Evolutionary conservation across 1,140 invertebrate genomes (phyloP), one percentile per base, ranked within the genome.

Genomic region (Adoxophyes honmai): DNA sequence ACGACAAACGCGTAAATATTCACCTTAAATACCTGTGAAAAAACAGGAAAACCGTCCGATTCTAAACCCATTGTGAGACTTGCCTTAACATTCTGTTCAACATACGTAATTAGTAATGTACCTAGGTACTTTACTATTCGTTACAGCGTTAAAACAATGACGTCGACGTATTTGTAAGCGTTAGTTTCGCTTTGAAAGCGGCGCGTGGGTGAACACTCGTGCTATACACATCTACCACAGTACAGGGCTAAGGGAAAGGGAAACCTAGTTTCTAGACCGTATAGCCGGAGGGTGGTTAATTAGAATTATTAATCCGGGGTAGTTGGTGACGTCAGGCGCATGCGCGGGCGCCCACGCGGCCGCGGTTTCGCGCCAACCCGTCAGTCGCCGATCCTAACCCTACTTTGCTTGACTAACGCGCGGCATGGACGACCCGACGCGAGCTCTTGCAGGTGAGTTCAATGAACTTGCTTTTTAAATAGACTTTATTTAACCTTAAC

Each of bases 311-410:
- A 48, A 48, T 48, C 42, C 21, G 42, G 72, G 76, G 73, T 73
- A 66, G 61, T 53, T 56, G 67, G 69, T 80, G 73, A 77, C 75
- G 73, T 77, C 75, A 78, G 63, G 64, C 85, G 85, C 85, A 88
- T 86, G 85, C 85, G 85, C 78, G 66, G 62, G 70, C 55, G 52
- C 57, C 55, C 61, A 59, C 65, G 59, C 62, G 62, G 35, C 62
- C 55, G 39, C 34, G 55, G 61, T 88, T 88, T 88, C 85, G 82
- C 85, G 85, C 85, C 82, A 88, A 88, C 81, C 70, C 58, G 57
- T 69, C 60, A 63, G 72, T 60, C 73, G 68, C 68, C 78, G 62
- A 64, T 75, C 64, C 69, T 78, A 82, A 81, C 75, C 77, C 73
- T 68, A 78, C 75, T 70, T 63, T 67, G 44, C 16, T 28, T 33